Evolutionary conservation across 1,140 invertebrate species (phyloP), one percentile per base, ranked within the genome.

Genomic region (Rhagoletis zephyria): DNA sequence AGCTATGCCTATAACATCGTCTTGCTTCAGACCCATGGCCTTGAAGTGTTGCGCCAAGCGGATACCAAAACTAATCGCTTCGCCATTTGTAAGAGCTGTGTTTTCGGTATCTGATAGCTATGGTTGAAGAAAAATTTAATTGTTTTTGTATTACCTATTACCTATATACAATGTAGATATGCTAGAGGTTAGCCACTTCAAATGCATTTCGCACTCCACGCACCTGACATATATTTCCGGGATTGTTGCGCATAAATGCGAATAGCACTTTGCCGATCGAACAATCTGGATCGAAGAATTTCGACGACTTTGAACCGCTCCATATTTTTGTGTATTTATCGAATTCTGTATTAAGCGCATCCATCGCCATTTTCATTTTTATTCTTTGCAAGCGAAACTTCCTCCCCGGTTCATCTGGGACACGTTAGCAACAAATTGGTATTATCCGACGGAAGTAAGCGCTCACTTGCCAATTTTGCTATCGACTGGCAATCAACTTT

Each of bases 281-380:
- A 87, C 91, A 92, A 64, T 92, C 91, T 45, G 87, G 89, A 89
- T 93, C 90, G 85, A 92, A 93, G 86, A 92, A 92, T 81, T 90
- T 89, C 77, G 89, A 88, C 77, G 91, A 89, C 87, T 91, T 91
- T 89, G 91, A 90, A 88, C 91, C 91, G 88, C 90, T 93, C 91
- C 91, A 92, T 87, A 93, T 89, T 90, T 92, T 92, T 45, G 90
- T 92, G 77, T 93, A 92, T 89, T 92, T 93, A 90, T 93, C 91
- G 89, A 90, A 93, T 85, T 91, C 90, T 51, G 90, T 91, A 87
- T 87, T 90, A 70, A 90, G 87, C 89, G 90, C 89, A 88, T 92
- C 91, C 91, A 92, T 92, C 19, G 42, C 67, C 42, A 12, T 1
- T 2, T 48, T 63, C 4, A 12, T 63, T 63, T 7, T 63, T 63